Evolutionary conservation across 2,888 invertebrate genomes (phyloP).

Genomic region (Pocota personata): DNA sequence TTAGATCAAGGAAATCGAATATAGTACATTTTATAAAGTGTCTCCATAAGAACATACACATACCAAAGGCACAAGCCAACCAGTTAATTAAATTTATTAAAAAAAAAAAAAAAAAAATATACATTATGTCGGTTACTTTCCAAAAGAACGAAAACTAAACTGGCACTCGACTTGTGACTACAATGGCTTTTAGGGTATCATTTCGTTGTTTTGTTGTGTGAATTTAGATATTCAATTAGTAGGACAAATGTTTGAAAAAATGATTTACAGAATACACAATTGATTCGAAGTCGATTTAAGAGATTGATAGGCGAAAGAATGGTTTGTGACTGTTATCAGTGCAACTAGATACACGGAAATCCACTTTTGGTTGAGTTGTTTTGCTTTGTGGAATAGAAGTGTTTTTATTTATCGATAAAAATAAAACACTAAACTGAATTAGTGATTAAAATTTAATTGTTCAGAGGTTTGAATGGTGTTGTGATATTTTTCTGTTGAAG

Average conservation of each 20-base stretch:
- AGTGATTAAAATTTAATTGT: constrained; percentile 15
- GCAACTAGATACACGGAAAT: constrained; percentile 59
- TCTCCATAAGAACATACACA: neutral
- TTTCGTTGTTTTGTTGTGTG: constrained; percentile 21
- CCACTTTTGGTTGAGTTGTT: constrained; percentile 51
- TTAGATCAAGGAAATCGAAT: constrained; percentile 61
- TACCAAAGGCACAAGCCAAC: neutral
- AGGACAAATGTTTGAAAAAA: constrained; percentile 61
- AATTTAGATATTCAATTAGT: constrained; percentile 69
- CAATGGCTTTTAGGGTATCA: neutral
- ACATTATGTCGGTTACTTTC: constrained; percentile 28
- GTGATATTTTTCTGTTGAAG: neutral
- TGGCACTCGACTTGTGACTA: constrained; percentile 4
- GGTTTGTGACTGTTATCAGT: constrained; percentile 52
- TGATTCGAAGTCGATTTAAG: constrained; percentile 55
- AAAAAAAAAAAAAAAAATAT: neutral
- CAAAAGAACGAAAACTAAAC: constrained; percentile 29
- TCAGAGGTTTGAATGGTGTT: neutral
- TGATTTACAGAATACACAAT: constrained; percentile 61
- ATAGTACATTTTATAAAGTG: constrained; percentile 17
- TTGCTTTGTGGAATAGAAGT: neutral
- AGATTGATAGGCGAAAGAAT: constrained; percentile 53
- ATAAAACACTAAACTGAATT: constrained; percentile 13
- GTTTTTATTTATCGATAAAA: neutral
- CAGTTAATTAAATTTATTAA: constrained; percentile 41